phyloP scores from a whole-genome alignment of 2,888 invertebrate species.

The Eutolmus rufibarbis region DNA sequence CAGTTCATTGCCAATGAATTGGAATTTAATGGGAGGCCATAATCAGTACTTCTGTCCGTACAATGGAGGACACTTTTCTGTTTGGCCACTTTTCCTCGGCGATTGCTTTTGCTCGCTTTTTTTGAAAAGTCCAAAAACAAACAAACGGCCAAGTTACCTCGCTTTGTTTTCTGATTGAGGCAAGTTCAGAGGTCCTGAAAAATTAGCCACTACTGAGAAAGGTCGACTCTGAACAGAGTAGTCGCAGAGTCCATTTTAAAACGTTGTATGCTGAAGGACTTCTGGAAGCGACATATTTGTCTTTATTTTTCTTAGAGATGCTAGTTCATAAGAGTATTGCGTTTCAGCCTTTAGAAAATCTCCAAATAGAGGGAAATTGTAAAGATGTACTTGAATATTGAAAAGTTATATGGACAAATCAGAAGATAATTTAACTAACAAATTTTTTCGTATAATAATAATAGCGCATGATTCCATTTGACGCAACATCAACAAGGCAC shows the following conservation, averaged over 20 bases:
- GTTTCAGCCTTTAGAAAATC: background rate
- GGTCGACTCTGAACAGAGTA: background rate
- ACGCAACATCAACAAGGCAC: no score
- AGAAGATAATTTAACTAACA: no score
- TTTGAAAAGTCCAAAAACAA: background rate
- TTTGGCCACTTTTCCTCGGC: background rate
- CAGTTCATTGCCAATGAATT: constrained; percentile 49
- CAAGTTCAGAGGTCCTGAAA: constrained; percentile 36
- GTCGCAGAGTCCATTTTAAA: background rate
- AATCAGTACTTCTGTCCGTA: constrained; percentile 40
- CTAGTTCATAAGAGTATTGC: background rate
- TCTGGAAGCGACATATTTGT: background rate
- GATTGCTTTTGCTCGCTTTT: background rate
- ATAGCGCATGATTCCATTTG: no score
- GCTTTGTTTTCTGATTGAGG: constrained; percentile 30
- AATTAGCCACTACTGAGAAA: constrained; percentile 33
- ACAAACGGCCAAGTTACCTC: constrained; percentile 3
- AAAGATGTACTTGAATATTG: background rate
- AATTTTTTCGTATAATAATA: no score
- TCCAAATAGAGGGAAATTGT: background rate
- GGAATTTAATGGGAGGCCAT: constrained; percentile 49
- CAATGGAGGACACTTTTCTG: constrained; percentile 33
- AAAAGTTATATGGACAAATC: no score
- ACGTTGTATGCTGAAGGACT: background rate
- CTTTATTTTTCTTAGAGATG: background rate